Evolutionary conservation across 2,797 vertebrate species (phyloP).

Genomic region (Coccyzus lansbergi): DNA sequence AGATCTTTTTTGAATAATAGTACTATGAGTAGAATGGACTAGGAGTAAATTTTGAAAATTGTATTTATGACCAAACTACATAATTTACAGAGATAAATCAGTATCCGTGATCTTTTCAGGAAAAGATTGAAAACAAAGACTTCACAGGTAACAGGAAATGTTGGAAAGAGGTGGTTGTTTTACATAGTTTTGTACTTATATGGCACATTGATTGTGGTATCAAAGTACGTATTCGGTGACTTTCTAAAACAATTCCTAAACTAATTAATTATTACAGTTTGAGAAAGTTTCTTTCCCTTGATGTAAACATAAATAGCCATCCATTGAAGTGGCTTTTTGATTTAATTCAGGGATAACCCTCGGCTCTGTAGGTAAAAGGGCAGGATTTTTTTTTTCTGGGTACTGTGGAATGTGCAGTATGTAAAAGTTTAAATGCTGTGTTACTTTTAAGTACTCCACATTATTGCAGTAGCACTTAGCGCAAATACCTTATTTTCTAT

Average conservation of each 20-base stretch:
- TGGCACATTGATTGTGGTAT: not conserved
- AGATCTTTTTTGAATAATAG: constrained; percentile 9
- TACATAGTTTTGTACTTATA: not conserved
- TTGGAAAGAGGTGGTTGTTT: constrained; percentile 40
- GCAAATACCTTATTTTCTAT: not conserved
- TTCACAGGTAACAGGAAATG: constrained; percentile 56
- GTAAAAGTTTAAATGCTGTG: not conserved
- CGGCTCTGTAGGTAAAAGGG: not conserved
- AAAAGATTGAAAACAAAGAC: constrained; percentile 66
- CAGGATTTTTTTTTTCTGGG: not conserved
- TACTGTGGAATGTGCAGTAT: not conserved
- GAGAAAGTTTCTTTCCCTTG: not conserved
- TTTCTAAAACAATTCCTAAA: constrained; percentile 3
- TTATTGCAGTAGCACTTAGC: not conserved
- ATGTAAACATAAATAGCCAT: not conserved
- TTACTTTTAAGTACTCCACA: not conserved
- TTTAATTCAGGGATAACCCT: not conserved
- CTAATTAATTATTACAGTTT: not conserved
- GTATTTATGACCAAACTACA: constrained; percentile 27
- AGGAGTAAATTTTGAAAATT: constrained; percentile 12
- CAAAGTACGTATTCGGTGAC: not conserved
- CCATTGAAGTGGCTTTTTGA: not conserved
- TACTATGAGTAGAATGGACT: constrained; percentile 2
- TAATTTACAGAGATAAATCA: constrained; percentile 59
- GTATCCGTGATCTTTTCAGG: constrained; percentile 54